These are phyloP conservation scores for Oncorhynchus mykiss DNA, from an alignment of 2,113 vertebrate genomes.

Conservation along the genomic window DNA sequence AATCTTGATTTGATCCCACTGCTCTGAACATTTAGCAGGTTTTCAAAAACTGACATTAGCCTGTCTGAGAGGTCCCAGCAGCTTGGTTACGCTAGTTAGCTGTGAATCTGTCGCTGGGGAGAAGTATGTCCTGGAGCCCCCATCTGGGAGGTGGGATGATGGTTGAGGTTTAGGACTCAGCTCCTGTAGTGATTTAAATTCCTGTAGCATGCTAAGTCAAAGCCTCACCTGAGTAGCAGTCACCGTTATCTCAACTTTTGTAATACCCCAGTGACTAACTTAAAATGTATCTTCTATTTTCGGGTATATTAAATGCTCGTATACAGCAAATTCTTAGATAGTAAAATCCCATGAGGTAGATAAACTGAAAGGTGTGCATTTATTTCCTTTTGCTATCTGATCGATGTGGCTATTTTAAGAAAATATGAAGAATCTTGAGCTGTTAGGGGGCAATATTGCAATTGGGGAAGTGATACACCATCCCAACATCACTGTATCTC, in stretches of 20 bases:
- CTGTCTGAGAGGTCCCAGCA: slow-evolving; percentile 56
- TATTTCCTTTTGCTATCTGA: slow-evolving; percentile 51
- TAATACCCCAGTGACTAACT: slow-evolving; percentile 44
- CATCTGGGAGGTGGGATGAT: neutral
- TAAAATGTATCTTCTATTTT: slow-evolving; percentile 35
- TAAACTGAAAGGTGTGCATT: slow-evolving; percentile 44
- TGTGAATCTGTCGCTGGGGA: slow-evolving; percentile 27
- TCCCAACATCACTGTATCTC: slow-evolving; percentile 10
- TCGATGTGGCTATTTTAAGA: slow-evolving; percentile 31
- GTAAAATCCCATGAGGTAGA: slow-evolving; percentile 34
- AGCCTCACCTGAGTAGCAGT: slow-evolving; percentile 41
- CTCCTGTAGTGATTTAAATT: slow-evolving; percentile 51
- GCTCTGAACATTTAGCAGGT: slow-evolving; percentile 41
- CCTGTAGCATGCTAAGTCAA: slow-evolving; percentile 51
- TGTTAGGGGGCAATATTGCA: slow-evolving; percentile 27
- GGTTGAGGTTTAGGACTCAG: slow-evolving; percentile 46
- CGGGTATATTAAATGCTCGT: slow-evolving; percentile 21
- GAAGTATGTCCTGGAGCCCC: neutral
- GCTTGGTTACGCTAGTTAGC: slow-evolving; percentile 38
- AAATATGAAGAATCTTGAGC: slow-evolving; percentile 26
- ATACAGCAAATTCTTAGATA: slow-evolving; percentile 35
- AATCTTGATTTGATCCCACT: neutral
- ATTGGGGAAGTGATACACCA: slow-evolving; percentile 27
- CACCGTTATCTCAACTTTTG: slow-evolving; percentile 56
- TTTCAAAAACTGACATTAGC: slow-evolving; percentile 50